These are phyloP conservation scores for Aphyosemion australe DNA, from an alignment of 2,113 vertebrate species.

Conservation along the genomic window DNA sequence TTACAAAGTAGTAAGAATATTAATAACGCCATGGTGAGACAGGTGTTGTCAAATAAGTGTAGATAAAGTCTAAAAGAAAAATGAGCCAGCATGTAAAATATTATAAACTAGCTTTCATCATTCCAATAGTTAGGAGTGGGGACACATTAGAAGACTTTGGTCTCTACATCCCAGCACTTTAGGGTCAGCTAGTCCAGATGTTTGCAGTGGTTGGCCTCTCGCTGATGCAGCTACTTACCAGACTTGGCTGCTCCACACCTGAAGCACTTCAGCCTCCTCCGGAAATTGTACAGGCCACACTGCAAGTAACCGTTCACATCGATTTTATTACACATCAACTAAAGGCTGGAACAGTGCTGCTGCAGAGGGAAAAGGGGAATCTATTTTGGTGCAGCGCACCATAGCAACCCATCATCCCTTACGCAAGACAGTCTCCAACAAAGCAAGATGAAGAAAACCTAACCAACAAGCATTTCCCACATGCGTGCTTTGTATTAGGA, in stretches of 20 bases:
- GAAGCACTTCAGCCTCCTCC: slow-evolving; percentile 99
- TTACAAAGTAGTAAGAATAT: slow-evolving; percentile 45
- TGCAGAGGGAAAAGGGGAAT: slow-evolving; percentile 57
- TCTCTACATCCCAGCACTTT: slow-evolving; percentile 35
- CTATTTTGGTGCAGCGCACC: slow-evolving; percentile 62
- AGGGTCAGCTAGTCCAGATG: slow-evolving; percentile 51
- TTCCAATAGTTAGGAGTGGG: too few relatives aligned
- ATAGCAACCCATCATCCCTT: slow-evolving; percentile 62
- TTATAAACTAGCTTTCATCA: not conserved
- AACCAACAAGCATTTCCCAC: slow-evolving; percentile 17
- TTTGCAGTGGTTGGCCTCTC: slow-evolving; percentile 72
- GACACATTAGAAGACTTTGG: slow-evolving; percentile 11
- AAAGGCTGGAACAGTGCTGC: slow-evolving; percentile 65
- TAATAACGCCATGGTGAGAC: slow-evolving; percentile 24
- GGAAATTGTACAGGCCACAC: slow-evolving; percentile 99
- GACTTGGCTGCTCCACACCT: slow-evolving; percentile 97
- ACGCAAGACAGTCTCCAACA: slow-evolving; percentile 24
- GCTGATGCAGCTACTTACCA: slow-evolving; percentile 84
- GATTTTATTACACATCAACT: slow-evolving; percentile 80
- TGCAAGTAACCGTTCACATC: slow-evolving; percentile 84
- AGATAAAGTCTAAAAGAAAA: slow-evolving; percentile 5
- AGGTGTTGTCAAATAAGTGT: slow-evolving; percentile 1
- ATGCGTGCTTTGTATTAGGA: slow-evolving; percentile 12
- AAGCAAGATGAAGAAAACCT: slow-evolving; percentile 18
- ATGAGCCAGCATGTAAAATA: not conserved